phyloP scores from a whole-genome alignment of 2,888 invertebrate species.

The Dasypogon diadema region DNA sequence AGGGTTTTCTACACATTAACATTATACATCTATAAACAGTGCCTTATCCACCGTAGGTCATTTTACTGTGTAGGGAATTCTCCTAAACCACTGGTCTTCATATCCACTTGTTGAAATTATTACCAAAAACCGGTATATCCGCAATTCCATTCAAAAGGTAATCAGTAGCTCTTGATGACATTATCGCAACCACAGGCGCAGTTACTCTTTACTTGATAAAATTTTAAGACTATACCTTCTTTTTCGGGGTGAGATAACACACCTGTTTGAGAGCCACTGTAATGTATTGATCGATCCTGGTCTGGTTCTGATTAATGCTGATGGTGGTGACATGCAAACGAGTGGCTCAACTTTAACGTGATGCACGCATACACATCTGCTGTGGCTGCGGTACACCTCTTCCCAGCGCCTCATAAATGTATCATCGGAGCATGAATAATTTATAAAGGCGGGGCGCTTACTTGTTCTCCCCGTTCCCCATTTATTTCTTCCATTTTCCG shows the following conservation, averaged over 20 bases:
- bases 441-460: slow-evolving; percentile 51
- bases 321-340: neutral
- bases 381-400: slow-evolving; percentile 6
- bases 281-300: neutral
- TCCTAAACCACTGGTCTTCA: no score
- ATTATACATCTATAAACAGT: no score
- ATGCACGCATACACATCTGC: neutral
- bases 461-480: neutral
- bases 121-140: no score
- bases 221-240: neutral
- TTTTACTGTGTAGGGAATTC: no score
- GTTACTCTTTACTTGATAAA: no score
- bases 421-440: slow-evolving; percentile 47
- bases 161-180: no score
- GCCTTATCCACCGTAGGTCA: no score
- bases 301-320: no score
- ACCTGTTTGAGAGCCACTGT: slow-evolving; percentile 18
- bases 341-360: neutral
- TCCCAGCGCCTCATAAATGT: slow-evolving; percentile 25
- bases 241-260: neutral
- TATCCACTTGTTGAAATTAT: no score
- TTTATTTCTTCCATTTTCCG: slow-evolving; percentile 35
- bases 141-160: no score
- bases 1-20: no score
- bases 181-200: no score